Percentiles rank a stretch among this genome's conserved stretches.
Conservation (phyloP, 2,797 vertebrate genomes). For the Anas flavirostris region DNA sequence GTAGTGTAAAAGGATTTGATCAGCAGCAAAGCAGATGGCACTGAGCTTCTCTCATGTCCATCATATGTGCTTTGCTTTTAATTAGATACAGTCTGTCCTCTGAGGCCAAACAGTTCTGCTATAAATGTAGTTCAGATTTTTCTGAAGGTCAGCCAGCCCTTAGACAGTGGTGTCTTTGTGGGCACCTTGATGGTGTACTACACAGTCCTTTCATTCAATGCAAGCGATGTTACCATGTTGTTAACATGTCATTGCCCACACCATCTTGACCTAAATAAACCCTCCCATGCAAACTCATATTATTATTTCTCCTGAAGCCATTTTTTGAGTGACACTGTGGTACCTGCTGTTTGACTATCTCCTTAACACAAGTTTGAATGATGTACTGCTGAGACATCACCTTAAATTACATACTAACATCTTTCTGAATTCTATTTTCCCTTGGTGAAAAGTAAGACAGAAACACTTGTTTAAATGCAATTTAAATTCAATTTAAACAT, state of each 20-base stretch:
- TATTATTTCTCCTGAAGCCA: neutral
- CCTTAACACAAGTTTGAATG: fast-evolving
- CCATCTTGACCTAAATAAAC: neutral
- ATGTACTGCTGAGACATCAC: neutral
- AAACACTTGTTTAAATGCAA: neutral
- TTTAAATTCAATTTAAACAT: neutral
- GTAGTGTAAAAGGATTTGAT: conserved; percentile 20
- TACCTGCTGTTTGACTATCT: neutral
- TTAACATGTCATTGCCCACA: neutral
- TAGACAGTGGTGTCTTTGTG: neutral
- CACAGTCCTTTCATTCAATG: neutral
- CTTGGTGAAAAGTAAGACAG: neutral
- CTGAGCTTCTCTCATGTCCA: conserved; percentile 6
- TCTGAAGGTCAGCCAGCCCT: neutral
- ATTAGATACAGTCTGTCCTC: conserved; percentile 20
- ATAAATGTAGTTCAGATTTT: neutral
- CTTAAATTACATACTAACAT: neutral
- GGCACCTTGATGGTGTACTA: neutral
- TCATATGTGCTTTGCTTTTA: conserved; percentile 41
- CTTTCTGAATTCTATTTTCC: neutral
- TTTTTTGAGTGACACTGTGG: neutral
- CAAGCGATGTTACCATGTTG: neutral
- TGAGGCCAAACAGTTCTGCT: neutral
- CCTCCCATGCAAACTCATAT: neutral
- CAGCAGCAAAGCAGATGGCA: conserved; percentile 31